Percentiles rank a stretch among this genome's conserved stretches.
Evolutionary conservation across 2,888 invertebrate genomes (phyloP).

Genomic region (Prosapia bicincta): DNA sequence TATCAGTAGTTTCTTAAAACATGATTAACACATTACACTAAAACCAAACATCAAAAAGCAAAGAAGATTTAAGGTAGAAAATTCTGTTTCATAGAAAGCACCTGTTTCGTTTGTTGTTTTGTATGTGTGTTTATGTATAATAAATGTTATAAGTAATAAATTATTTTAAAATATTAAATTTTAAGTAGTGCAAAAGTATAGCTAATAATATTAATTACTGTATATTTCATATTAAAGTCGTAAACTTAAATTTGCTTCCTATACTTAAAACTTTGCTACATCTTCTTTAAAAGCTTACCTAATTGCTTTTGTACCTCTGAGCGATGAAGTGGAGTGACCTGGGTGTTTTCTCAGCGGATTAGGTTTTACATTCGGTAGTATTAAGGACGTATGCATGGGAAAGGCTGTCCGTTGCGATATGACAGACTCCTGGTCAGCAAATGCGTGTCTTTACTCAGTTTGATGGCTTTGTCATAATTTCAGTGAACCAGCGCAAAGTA

Average conservation of each 20-base stretch:
- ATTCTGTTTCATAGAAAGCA: not conserved
- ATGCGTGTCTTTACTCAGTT: constrained; percentile 30
- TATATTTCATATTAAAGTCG: not conserved
- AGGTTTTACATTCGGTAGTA: not conserved
- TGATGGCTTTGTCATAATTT: constrained; percentile 20
- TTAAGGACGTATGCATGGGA: constrained; percentile 30
- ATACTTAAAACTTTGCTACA: not conserved
- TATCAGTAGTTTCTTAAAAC: not conserved
- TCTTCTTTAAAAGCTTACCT: not conserved
- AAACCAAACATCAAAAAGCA: not conserved
- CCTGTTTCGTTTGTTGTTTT: not conserved
- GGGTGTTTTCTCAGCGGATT: not conserved
- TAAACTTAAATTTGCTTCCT: not conserved
- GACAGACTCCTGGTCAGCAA: constrained; percentile 52
- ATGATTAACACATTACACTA: not conserved
- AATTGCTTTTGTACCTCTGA: not conserved
- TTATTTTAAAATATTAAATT: not conserved
- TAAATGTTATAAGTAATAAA: not conserved
- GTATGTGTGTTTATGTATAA: not conserved
- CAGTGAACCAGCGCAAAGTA: constrained; percentile 16
- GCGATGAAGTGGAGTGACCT: not conserved
- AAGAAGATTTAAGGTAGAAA: not conserved
- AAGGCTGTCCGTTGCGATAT: constrained; percentile 49
- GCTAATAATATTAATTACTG: not conserved
- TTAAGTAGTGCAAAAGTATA: not conserved